Evolutionary conservation across 2,113 vertebrate genomes (phyloP), one percentile per base, ranked within the genome.

Genomic region (Andinoacara biseriatus): DNA sequence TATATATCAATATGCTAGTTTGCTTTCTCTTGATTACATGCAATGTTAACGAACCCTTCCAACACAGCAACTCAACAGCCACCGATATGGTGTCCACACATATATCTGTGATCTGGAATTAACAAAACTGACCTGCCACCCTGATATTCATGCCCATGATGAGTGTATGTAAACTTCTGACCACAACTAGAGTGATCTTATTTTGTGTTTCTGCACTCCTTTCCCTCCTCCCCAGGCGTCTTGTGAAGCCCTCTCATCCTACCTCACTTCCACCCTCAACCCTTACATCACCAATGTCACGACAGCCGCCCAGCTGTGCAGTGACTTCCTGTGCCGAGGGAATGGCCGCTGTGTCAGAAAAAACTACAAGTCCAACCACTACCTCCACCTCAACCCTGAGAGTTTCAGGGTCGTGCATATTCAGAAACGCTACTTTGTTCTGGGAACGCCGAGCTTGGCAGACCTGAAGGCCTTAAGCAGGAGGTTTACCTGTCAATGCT

Each of bases 271-370:
- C 20, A 94, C 76, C n/a, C 82, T 97, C 77, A 96, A 91, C 15
- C 96, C 95, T 10, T 97, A 97, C 80, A 81, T 97, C 87, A 93
- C 95, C 92, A 97, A 97, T 0, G 90, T 97, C 83, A 96, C 96
- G 0, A 87, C 95, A 31, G 96, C 97, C 58, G 91, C 96, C 65
- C 96, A 92, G 94, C 93, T 97, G 80, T 97, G 96, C 84, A 96
- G 94, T 86, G 80, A 93, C 76, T 93, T 91, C 54, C 89, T 97
- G 77, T 97, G 97, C 38, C 89, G 90, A 18, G 94, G 92, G 8
- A 88, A 93, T 33, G 96, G 97, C 15, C 82, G 94, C 22, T 97
- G 97, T 2, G 79, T 67, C 40, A 86, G 96, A 43, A 97, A 95
- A 90, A 40, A 95, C 15, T 94, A 95, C 95, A 89, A 96, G 87